Percentiles rank a stretch among this genome's conserved stretches.
phyloP scores from a whole-genome alignment of 2,113 vertebrate genomes.

The Mobula hypostoma region DNA sequence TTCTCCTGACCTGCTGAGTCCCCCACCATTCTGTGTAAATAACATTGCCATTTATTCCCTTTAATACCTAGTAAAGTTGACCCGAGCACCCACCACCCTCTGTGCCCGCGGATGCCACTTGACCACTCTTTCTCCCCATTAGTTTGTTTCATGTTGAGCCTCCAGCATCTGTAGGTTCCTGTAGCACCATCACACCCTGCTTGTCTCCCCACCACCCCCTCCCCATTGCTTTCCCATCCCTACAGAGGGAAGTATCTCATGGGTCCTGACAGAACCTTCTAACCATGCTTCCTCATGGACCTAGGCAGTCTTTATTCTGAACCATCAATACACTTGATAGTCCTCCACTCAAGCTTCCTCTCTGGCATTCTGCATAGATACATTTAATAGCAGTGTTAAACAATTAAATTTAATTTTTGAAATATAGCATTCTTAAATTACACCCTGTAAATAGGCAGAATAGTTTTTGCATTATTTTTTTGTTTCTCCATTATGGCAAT shows the following conservation, averaged over 20 bases:
- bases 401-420: slow-evolving; percentile 34
- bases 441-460: slow-evolving; percentile 33
- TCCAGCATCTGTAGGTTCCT: no score
- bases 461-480: slow-evolving; percentile 29
- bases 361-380: neutral
- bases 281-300: slow-evolving; percentile 18
- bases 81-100: neutral
- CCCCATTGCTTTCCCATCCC: no score
- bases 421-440: slow-evolving; percentile 39
- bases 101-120: no score
- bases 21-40: no score
- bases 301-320: slow-evolving; percentile 20
- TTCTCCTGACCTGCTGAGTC: no score
- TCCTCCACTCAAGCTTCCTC: neutral
- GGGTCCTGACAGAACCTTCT: neutral
- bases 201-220: no score
- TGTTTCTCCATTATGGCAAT: slow-evolving; percentile 26
- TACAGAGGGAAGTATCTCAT: neutral
- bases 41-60: no score
- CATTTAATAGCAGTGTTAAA: slow-evolving; percentile 30
- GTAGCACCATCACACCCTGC: no score
- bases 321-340: neutral
- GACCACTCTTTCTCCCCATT: no score
- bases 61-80: no score
- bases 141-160: no score